Conservation (phyloP, 2,113 vertebrate genomes). For the Scomber colias region DNA sequence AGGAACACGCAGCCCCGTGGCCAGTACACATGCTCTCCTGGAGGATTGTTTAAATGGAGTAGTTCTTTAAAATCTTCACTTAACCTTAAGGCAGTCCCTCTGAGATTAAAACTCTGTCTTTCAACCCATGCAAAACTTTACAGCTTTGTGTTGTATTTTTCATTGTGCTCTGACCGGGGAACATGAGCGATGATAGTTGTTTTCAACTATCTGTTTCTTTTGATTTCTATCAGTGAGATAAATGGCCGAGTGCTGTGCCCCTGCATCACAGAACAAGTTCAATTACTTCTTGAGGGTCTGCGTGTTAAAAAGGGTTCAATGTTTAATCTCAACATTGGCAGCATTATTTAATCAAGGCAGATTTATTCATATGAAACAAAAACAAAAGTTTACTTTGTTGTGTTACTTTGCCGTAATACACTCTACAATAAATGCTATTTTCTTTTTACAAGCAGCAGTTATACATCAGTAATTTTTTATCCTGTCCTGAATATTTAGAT, state of each 20-base stretch:
- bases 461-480: background rate
- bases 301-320: background rate
- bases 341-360: background rate
- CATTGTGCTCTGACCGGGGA: background rate
- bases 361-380: background rate
- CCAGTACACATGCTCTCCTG: conserved; percentile 30
- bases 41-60: conserved; percentile 24
- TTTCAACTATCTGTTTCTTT: conserved; percentile 19
- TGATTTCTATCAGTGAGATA: conserved; percentile 37
- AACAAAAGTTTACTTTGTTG: no score
- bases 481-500: background rate
- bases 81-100: conserved; percentile 26
- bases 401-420: no score
- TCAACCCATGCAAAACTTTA: conserved; percentile 2
- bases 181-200: conserved; percentile 7
- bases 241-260: conserved; percentile 6
- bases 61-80: conserved; percentile 28
- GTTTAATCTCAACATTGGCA: background rate
- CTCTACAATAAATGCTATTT: no score
- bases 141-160: background rate
- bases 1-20: conserved; percentile 37
- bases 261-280: conserved; percentile 2
- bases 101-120: conserved; percentile 26
- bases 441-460: background rate
- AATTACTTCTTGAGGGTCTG: background rate